Evolutionary conservation across 2,113 vertebrate genomes (phyloP), one percentile per base, ranked within the genome.

Genomic region (Castor canadensis): DNA sequence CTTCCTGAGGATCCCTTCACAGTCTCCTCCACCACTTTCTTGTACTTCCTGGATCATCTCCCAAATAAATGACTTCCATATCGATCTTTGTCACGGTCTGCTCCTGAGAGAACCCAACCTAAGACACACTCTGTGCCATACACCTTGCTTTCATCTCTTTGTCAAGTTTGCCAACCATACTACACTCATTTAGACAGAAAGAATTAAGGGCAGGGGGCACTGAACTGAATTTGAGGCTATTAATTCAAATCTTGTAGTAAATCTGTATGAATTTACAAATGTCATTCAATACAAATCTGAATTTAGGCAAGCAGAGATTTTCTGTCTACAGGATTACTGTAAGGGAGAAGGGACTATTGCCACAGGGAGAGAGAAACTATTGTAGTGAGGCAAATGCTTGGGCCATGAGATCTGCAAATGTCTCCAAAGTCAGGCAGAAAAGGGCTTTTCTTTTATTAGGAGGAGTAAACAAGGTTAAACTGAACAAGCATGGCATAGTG

Each of bases 191-290:
- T 71, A 40, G 30, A 83, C 22, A 67, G 28, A 69, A 9, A 84
- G 69, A 76, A 66, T 2, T 77, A n/a, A 26, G 28, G 40, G n/a
- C n/a, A n/a, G n/a, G 35, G 58, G 3, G 26, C 22, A 47, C 17
- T 32, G 32, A 89, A 67, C 26, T 47, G 60, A 56, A 76, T 24
- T 54, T 64, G n/a, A 73, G 45, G 47, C 22, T 35, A 16, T 22
- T 30, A 32, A 11, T 89, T 94, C 38, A 89, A 75, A 64, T 38
- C 58, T 85, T 58, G 43, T 67, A 80, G 17, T 40, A 92, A 77
- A 38, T 67, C 28, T 67, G 1, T 96, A 56, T 77, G 72, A 84
- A 85, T 45, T 30, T 92, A 30, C 60, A 40, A 12, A 4, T 67
- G 54, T 38, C 28, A n/a, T 38, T 88, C 84, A 84, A 58, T 73